Evolutionary conservation across 2,797 vertebrate species (phyloP).

Genomic region (Dendrocincla fuliginosa): DNA sequence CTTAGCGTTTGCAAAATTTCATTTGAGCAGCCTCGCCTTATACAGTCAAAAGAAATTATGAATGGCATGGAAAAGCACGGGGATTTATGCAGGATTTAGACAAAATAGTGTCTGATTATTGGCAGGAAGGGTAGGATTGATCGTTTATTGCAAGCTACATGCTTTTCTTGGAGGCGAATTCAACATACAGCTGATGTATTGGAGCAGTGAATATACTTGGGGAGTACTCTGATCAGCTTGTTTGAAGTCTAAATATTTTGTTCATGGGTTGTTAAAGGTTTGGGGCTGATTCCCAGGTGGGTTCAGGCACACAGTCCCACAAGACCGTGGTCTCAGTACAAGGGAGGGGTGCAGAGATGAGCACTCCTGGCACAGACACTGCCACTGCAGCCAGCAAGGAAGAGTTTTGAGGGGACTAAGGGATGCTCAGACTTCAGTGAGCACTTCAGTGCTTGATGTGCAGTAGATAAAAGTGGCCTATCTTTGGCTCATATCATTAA

Average conservation of each 20-base stretch:
- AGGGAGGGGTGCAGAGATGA: not conserved
- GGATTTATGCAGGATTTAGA: not conserved
- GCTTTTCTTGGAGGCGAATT: not conserved
- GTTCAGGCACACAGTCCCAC: not conserved
- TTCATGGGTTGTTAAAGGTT: not conserved
- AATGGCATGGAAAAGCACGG: not conserved
- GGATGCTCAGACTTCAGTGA: not conserved
- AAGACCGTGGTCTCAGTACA: not conserved
- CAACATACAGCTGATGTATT: not conserved
- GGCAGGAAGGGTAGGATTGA: not conserved
- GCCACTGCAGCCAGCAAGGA: not conserved
- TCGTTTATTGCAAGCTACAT: not conserved
- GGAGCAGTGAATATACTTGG: not conserved
- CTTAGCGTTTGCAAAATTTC: not conserved
- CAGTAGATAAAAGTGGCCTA: not conserved
- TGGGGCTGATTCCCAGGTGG: not conserved
- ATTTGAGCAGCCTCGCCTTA: not conserved
- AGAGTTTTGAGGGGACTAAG: not conserved
- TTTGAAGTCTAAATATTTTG: not conserved
- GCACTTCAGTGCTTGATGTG: not conserved
- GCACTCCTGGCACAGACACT: fast-evolving
- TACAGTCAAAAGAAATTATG: not conserved
- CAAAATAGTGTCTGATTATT: not conserved
- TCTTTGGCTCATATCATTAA: not conserved
- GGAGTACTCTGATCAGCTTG: not conserved